These are phyloP conservation scores for Megalurothrips usitatus DNA, from an alignment of 2,888 invertebrate genomes.

Conservation along the genomic window DNA sequence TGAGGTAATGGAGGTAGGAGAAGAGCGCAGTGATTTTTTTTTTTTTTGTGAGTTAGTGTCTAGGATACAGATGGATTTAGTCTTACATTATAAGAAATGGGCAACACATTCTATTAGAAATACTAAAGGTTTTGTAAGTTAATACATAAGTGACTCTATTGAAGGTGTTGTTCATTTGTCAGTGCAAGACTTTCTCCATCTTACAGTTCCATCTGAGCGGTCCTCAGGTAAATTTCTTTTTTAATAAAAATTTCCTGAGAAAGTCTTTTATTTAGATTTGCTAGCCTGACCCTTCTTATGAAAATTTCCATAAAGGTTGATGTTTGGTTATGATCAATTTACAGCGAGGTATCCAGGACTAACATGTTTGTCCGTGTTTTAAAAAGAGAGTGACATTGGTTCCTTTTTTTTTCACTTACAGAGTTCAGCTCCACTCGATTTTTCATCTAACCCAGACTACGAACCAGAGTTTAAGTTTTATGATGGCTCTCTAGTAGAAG, in stretches of 20 bases:
- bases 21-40: too few relatives aligned
- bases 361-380: neutral
- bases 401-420: conserved; percentile 45
- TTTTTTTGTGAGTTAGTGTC: neutral
- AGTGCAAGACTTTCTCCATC: too few relatives aligned
- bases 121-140: neutral
- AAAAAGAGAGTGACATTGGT: neutral
- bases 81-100: neutral
- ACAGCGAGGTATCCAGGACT: too few relatives aligned
- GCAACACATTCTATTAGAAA: neutral
- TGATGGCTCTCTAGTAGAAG: conserved; percentile 78
- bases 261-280: conserved; percentile 34
- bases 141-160: neutral
- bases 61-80: neutral
- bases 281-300: neutral
- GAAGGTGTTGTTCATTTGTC: too few relatives aligned
- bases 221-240: neutral
- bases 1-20: conserved; percentile 69
- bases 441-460: conserved; percentile 89
- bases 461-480: conserved; percentile 93
- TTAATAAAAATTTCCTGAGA: too few relatives aligned
- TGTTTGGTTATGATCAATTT: too few relatives aligned
- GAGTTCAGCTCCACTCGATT: conserved; percentile 78
- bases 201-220: neutral
- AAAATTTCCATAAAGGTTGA: too few relatives aligned